Base-by-base conservation (phyloP, 2,888 invertebrate species). In the Eilema depressum region DNA sequence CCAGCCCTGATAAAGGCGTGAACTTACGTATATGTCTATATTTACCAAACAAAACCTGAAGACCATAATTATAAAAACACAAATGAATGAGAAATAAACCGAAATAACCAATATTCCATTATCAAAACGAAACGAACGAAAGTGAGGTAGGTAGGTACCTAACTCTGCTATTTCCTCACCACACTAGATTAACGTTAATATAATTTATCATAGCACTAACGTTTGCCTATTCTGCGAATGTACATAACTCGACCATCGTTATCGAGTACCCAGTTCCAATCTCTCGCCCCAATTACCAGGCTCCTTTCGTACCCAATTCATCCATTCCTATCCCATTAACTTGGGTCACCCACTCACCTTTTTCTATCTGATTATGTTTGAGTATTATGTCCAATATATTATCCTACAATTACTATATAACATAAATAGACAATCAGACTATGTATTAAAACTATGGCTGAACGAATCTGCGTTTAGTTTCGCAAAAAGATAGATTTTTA, bases 221-320 rank as follows among this genome's bases (percentile, higher is more conserved):
- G 68, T 30, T 61, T 11, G 60, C 30, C 61, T 61, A 61, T 61
- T 61, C 60, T 30, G 20, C 61, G 17, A 61, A 61, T 61, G 60
- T 69, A 81, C 73, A 71, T 70, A 70, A 64, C 73, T 64, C 69
- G 56, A 62, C 66, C 71, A 75, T 75, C 75, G 71, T 78, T 81
- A 81, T 74, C 78, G 75, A 74, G 72, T 67, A 70, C 64, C 80
- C 71, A 76, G 75, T 73, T 71, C 75, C 78, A 79, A 83, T 81
- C 78, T 77, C 80, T 75, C 77, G 76, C 65, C 78, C 80, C 83
- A 81, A 83, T 83, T 81, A 81, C 78, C 75, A 69, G 74, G 73
- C 77, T 77, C 81, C 78, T 80, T 80, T 81, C 75, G 76, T 75
- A 76, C 77, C 77, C 78, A 84, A 83, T 83, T 82, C 82, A 77